Evolutionary conservation across 2,113 vertebrate genomes (phyloP).

Genomic region (Orcinus orca): DNA sequence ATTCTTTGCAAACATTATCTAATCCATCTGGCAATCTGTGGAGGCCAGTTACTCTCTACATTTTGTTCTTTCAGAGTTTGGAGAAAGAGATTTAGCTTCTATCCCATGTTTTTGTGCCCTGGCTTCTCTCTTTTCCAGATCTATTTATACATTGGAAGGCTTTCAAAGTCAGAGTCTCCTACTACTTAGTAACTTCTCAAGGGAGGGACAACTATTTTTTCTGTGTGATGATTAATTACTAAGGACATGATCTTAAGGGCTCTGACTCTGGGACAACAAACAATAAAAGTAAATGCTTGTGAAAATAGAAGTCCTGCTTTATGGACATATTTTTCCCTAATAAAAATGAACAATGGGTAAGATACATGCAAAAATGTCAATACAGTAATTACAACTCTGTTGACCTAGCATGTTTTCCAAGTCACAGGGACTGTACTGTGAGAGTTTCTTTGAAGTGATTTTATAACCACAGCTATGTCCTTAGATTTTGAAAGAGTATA

Average conservation of each 20-base stretch:
- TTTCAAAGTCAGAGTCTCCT: not conserved
- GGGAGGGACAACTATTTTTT: not conserved
- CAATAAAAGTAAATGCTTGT: not conserved
- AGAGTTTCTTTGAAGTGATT: not conserved
- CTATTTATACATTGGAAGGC: not conserved
- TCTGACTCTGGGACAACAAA: not conserved
- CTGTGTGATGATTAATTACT: not conserved
- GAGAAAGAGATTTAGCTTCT: not conserved
- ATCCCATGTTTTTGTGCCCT: not conserved
- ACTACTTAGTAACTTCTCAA: not conserved
- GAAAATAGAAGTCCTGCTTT: not conserved
- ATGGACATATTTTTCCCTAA: not conserved
- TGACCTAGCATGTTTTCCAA: not conserved
- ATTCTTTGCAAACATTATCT: not conserved
- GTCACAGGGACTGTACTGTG: not conserved
- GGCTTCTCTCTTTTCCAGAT: not conserved
- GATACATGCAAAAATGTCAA: not conserved
- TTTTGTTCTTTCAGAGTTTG: not conserved
- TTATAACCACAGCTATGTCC: not conserved
- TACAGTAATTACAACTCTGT: not conserved
- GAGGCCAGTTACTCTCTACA: not conserved
- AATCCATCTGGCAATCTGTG: not conserved
- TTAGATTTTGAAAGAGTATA: not conserved
- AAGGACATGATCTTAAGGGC: not conserved
- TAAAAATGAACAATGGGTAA: not conserved